Evolutionary conservation across 2,113 vertebrate species (phyloP), one percentile per base, ranked within the genome.

Genomic region (Mirza zaza): DNA sequence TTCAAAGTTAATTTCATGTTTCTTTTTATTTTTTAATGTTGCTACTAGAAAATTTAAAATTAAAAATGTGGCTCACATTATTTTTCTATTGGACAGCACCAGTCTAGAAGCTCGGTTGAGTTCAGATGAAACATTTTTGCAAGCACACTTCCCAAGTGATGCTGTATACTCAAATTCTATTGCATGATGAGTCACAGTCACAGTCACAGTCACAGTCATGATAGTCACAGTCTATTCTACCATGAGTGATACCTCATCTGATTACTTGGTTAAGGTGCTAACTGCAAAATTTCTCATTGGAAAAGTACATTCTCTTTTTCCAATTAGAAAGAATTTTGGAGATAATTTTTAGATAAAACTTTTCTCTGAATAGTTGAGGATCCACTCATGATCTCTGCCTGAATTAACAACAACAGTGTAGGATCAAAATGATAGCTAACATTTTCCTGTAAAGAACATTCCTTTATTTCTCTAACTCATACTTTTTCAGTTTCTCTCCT

Each of bases 1-100:
- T 91, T 61, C 48, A 88, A 91, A 83, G 59, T 81, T 87, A 73
- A 59, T 93, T 85, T 83, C 4, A 73, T 55, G 52, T 77, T 77
- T 67, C 68, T 81, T 73, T 79, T 73, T 25, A 90, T 36, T 91
- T 70, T 87, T 75, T 59, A 75, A 84, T 57, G 34, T 61, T 94
- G 71, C 23, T 92, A 48, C n/a, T 63, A 92, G 39, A 61, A 92
- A 94, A 59, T 17, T 57, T 88, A 84, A 63, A 87, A 52, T 82
- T 55, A 82, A 10, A 77, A 80, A 55, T 93, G 81, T 93, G 45
- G 2, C n/a, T 71, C 15, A 61, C 89, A 92, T 77, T 71, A 3
- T 55, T 70, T 94, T 82, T 75, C 57, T 90, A 68, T 59, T 76
- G 70, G n/a, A 50, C 29, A 80, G 14, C 5, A 42, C 84, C 20